These are phyloP conservation scores for Phasia obesa DNA, from an alignment of 2,888 invertebrate species.

Conservation along the genomic window DNA sequence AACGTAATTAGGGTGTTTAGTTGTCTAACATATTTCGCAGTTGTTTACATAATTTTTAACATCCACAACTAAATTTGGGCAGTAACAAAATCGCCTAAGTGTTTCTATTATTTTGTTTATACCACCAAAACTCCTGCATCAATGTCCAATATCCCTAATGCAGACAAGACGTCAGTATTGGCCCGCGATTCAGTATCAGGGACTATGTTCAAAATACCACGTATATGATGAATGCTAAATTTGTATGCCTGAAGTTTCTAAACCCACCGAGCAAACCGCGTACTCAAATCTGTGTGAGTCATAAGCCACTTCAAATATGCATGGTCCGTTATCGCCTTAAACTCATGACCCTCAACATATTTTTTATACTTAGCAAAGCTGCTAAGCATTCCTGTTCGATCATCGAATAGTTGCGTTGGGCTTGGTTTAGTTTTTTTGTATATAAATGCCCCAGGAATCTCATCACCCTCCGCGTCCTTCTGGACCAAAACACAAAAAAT, in stretches of 20 bases:
- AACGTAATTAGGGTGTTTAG: slow-evolving; percentile 27
- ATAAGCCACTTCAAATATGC: slow-evolving; percentile 12
- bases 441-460: slow-evolving; percentile 4
- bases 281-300: neutral
- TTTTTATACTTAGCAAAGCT: neutral
- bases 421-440: too few species aligned
- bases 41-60: too few species aligned
- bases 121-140: neutral
- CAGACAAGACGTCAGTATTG: neutral
- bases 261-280: neutral
- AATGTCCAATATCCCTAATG: neutral
- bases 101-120: slow-evolving; percentile 42
- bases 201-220: neutral
- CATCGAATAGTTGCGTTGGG: too few species aligned
- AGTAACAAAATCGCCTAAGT: slow-evolving; percentile 35
- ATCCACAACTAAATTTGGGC: slow-evolving; percentile 47
- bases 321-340: neutral
- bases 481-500: slow-evolving; percentile 14
- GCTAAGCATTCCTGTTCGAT: slow-evolving; percentile 15
- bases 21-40: neutral
- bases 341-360: neutral
- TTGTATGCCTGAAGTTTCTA: neutral
- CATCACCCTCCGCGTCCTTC: too few species aligned
- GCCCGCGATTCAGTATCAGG: neutral
- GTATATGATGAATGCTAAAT: neutral